Evolutionary conservation across 2,113 vertebrate species (phyloP).

Genomic region (Xerus inauris): DNA sequence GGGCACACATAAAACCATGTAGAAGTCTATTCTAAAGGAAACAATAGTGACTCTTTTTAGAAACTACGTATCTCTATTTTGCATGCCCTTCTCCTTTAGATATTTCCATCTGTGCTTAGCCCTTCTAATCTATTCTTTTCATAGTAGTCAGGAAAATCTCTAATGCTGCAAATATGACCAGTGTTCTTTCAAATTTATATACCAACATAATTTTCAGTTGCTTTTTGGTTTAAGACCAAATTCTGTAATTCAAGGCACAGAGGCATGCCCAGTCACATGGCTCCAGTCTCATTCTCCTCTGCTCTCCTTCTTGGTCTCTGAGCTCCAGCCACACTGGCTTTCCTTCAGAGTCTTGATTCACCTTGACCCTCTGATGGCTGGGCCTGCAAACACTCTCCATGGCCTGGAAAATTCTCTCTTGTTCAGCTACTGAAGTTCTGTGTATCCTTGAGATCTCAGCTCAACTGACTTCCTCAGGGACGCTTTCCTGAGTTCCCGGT

Average conservation of each 20-base stretch:
- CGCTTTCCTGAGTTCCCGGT: background rate
- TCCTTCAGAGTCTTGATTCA: background rate
- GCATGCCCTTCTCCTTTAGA: background rate
- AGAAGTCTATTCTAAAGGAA: background rate
- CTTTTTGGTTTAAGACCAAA: constrained; percentile 11
- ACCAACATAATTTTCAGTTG: background rate
- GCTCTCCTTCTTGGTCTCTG: background rate
- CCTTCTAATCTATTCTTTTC: background rate
- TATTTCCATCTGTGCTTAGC: background rate
- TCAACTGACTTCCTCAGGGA: background rate
- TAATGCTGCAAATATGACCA: background rate
- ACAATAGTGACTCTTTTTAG: background rate
- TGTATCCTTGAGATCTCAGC: background rate
- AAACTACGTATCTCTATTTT: background rate
- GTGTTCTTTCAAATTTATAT: background rate
- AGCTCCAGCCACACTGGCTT: background rate
- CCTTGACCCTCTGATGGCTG: background rate
- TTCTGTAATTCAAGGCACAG: background rate
- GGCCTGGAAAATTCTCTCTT: background rate
- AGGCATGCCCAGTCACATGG: rapidly evolving
- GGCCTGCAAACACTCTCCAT: background rate
- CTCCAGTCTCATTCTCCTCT: background rate
- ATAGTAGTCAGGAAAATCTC: background rate
- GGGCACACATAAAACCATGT: background rate
- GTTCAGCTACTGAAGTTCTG: background rate